Evolutionary conservation across 2,797 vertebrate species (phyloP).

Genomic region (Gorsachius magnificus): DNA sequence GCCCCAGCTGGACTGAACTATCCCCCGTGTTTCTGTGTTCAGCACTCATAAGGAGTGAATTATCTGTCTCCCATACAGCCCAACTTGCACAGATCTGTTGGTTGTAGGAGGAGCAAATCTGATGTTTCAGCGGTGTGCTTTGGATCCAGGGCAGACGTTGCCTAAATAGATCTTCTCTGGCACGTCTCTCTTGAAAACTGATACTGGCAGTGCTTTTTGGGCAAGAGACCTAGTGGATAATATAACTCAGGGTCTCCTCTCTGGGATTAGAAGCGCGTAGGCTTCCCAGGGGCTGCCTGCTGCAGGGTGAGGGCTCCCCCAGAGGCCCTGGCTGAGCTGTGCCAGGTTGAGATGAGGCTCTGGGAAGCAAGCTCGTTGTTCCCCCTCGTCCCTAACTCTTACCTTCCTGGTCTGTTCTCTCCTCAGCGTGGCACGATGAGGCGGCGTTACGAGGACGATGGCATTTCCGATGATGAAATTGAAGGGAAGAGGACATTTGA

Average conservation of each 20-base stretch:
- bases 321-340: not conserved
- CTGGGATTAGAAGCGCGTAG: not conserved
- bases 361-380: not conserved
- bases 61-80: not conserved
- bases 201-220: not conserved
- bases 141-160: not conserved
- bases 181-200: not conserved
- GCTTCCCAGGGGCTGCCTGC: not conserved
- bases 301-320: not conserved
- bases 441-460: constrained; percentile 94
- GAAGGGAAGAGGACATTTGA: constrained; percentile 96
- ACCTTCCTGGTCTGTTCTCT: not conserved
- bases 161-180: not conserved
- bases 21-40: not conserved
- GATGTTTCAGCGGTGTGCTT: not conserved
- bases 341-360: not conserved
- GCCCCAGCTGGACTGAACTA: not conserved
- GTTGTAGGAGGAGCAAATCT: not conserved
- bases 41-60: not conserved
- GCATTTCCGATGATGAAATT: constrained; percentile 97
- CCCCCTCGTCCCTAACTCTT: not conserved
- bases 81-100: not conserved
- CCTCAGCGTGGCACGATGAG: constrained; percentile 89
- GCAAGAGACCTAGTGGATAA: not conserved
- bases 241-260: too few relatives aligned